Percentiles rank a stretch among this genome's conserved stretches.
These are phyloP conservation scores for Trisateles emortualis DNA, from an alignment of 2,888 invertebrate species.

Conservation along the genomic window DNA sequence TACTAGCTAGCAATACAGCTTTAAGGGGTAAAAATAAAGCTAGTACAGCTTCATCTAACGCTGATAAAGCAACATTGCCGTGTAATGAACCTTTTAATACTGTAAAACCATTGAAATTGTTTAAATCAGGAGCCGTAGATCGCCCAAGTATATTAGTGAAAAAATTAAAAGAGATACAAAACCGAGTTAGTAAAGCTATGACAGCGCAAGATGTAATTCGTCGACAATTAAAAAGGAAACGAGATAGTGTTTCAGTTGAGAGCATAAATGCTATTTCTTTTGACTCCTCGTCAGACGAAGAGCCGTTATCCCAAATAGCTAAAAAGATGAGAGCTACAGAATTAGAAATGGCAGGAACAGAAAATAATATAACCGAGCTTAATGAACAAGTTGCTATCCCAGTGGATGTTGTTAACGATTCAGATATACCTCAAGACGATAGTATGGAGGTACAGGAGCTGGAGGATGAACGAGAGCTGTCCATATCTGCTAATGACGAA, in stretches of 20 bases:
- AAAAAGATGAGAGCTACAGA: slow-evolving; percentile 50
- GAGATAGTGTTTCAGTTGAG: background rate
- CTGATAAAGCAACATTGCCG: background rate
- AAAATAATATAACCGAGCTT: background rate
- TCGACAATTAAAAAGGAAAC: slow-evolving; percentile 7
- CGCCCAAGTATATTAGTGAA: background rate
- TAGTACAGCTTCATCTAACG: background rate
- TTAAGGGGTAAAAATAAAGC: too few relatives aligned
- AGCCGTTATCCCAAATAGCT: slow-evolving; percentile 68
- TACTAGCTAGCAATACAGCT: too few relatives aligned
- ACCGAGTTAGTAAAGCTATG: background rate
- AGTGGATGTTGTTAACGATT: background rate
- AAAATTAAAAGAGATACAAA: slow-evolving; percentile 6
- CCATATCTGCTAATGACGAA: background rate
- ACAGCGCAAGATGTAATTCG: background rate
- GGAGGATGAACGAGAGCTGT: background rate
- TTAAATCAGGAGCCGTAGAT: slow-evolving; percentile 13
- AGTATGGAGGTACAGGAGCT: background rate
- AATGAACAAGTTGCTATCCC: background rate
- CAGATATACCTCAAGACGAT: background rate
- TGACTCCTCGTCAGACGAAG: slow-evolving; percentile 71
- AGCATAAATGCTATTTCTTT: background rate
- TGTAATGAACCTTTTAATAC: too few relatives aligned
- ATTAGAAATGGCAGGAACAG: background rate
- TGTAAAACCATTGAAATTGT: slow-evolving; percentile 37